Percentiles rank a stretch among this genome's conserved stretches.
phyloP scores from a whole-genome alignment of 2,888 invertebrate species.

The Frankliniella fusca region DNA sequence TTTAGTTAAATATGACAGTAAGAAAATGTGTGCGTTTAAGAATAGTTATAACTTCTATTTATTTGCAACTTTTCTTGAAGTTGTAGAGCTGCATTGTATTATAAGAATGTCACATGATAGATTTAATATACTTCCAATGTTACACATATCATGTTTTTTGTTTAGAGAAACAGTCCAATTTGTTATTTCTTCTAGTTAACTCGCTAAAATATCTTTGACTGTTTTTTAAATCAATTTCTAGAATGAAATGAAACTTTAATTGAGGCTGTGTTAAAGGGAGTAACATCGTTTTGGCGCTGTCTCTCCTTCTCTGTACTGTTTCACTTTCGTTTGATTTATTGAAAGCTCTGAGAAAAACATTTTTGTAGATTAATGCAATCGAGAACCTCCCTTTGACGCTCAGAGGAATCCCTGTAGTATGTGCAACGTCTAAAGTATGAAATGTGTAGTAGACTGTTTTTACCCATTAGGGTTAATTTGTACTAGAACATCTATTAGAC shows the following conservation, averaged over 20 bases:
- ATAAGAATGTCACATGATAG: neutral
- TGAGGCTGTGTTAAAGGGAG: neutral
- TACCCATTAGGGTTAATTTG: slow-evolving; percentile 2
- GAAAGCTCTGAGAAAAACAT: neutral
- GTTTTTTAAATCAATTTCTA: slow-evolving; percentile 4
- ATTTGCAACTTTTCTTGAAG: neutral
- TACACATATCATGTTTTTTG: neutral
- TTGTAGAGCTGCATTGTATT: neutral
- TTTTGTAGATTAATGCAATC: too few relatives aligned
- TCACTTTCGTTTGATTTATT: neutral
- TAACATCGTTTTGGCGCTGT: neutral
- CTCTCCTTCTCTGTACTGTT: neutral
- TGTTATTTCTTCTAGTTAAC: slow-evolving; percentile 17
- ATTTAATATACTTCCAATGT: neutral
- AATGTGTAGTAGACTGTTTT: slow-evolving; percentile 19
- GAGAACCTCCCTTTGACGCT: too few relatives aligned
- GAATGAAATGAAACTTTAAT: neutral
- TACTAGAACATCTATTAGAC: slow-evolving; percentile 16
- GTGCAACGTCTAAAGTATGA: neutral
- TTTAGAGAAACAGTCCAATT: slow-evolving; percentile 10
- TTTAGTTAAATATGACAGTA: neutral
- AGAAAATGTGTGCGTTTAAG: neutral
- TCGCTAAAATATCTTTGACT: slow-evolving; percentile 20
- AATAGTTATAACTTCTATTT: neutral
- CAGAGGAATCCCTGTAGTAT: neutral